Conservation (phyloP, 2,888 invertebrate genomes). For the Onchidella celtica region DNA sequence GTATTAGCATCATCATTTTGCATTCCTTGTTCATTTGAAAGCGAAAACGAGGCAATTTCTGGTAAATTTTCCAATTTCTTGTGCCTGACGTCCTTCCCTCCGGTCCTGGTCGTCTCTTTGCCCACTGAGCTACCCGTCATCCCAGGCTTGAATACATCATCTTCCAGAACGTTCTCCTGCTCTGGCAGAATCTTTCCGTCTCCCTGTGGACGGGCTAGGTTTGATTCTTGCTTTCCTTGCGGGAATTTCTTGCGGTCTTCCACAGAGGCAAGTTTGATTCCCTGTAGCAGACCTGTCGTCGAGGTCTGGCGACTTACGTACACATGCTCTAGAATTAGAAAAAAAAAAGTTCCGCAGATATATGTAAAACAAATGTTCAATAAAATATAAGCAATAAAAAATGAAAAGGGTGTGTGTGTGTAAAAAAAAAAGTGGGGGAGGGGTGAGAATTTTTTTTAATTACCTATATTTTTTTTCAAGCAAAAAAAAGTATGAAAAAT, state of each 20-base stretch:
- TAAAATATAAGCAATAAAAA: no score
- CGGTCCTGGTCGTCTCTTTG: background rate
- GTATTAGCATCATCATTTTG: conserved; percentile 3
- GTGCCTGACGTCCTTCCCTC: background rate
- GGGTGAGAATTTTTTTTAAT: no score
- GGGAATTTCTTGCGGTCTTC: background rate
- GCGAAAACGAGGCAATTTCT: background rate
- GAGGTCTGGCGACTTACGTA: conserved; percentile 14
- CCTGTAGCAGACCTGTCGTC: background rate
- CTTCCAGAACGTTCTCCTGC: background rate
- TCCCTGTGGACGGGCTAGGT: no score
- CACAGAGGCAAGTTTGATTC: conserved; percentile 4
- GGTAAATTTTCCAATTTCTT: conserved; percentile 1
- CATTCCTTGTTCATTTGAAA: background rate
- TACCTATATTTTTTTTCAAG: no score
- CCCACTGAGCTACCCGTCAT: no score
- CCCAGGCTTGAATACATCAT: background rate
- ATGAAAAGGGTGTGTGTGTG: no score
- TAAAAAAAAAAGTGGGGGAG: no score
- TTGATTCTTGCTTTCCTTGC: no score
- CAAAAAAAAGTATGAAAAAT: background rate
- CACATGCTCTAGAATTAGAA: background rate
- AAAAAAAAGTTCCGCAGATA: no score
- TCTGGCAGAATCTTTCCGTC: no score
- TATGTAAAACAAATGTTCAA: no score